Evolutionary conservation across 2,888 invertebrate genomes (phyloP).

Genomic region (Idaea straminata): DNA sequence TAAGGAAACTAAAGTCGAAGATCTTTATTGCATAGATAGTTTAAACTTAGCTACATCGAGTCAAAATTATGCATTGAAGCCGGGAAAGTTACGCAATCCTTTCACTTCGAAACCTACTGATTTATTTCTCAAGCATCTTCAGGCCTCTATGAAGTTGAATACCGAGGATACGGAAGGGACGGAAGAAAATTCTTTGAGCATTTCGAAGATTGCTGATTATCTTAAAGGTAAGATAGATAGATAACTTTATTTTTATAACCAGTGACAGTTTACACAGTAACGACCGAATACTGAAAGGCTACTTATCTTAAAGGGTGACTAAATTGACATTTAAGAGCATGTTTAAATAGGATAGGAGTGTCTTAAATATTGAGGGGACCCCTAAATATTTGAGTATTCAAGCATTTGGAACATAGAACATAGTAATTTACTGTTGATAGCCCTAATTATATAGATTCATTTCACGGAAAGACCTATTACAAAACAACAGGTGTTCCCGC

Average conservation of each 20-base stretch:
- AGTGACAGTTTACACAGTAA: too few species aligned
- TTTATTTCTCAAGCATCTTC: slow-evolving; percentile 50
- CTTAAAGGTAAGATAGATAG: slow-evolving; percentile 47
- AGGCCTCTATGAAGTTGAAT: slow-evolving; percentile 43
- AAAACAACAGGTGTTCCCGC: too few species aligned
- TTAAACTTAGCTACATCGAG: background rate
- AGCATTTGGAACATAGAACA: too few species aligned
- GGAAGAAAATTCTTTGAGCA: slow-evolving; percentile 61
- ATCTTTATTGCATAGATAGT: background rate
- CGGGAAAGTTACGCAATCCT: background rate
- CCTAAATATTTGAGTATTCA: too few species aligned
- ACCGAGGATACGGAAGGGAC: slow-evolving; percentile 57
- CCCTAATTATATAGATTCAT: too few species aligned
- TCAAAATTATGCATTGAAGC: slow-evolving; percentile 6
- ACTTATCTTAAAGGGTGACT: too few species aligned
- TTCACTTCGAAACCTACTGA: slow-evolving; percentile 43
- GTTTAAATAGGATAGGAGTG: too few species aligned
- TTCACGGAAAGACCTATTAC: too few species aligned
- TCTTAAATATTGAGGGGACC: too few species aligned
- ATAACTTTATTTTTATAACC: background rate
- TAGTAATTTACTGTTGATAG: too few species aligned
- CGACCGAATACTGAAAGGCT: too few species aligned
- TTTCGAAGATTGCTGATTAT: slow-evolving; percentile 68
- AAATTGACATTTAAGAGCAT: too few species aligned
- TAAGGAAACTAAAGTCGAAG: slow-evolving; percentile 8